Evolutionary conservation across 2,113 vertebrate species (phyloP), one percentile per base, ranked within the genome.

Genomic region (Rhinogobius similis): DNA sequence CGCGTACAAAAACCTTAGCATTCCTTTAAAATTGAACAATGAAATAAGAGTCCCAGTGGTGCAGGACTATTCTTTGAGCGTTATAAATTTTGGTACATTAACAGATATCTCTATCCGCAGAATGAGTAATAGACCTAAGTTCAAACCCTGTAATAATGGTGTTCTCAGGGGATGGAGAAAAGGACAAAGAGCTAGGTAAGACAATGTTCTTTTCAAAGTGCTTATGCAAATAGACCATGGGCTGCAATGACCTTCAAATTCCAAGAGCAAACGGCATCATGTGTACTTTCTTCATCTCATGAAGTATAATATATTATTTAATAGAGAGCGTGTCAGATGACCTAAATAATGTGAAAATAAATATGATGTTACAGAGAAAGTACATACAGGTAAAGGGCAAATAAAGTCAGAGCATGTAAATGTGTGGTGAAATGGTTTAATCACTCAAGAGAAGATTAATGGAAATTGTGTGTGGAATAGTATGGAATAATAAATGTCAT

Each of bases 161-260:
- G 81, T 71, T 79, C 88, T 77, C 68, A 59, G 50, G 84, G 79
- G 79, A 84, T 74, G 62, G 38, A 29, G 66, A 74, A 68, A 74
- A 76, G 76, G 72, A 79, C 71, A 68, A 46, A 72, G 78, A 67
- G 52, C 75, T 53, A 44, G 76, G 21, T 23, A 76, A 65, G 68
- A 67, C 67, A 72, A 56, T 61, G 79, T 65, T 82, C 81, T 69
- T 64, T 77, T 62, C 66, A 73, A 70, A 82, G 69, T 79, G 82
- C 83, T 81, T 87, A 88, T 84, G 84, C 69, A 87, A 90, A 90
- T 89, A 59, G 69, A 1, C 62, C 73, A 79, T 69, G 78, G 69
- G 84, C 86, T 79, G 71, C 76, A 83, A 84, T 87, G 84, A 87
- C 86, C 87, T 89, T 89, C 82, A 86, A 67, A 72, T 67, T 78